phyloP scores from a whole-genome alignment of 2,797 vertebrate species.

The Eulemur mongoz region DNA sequence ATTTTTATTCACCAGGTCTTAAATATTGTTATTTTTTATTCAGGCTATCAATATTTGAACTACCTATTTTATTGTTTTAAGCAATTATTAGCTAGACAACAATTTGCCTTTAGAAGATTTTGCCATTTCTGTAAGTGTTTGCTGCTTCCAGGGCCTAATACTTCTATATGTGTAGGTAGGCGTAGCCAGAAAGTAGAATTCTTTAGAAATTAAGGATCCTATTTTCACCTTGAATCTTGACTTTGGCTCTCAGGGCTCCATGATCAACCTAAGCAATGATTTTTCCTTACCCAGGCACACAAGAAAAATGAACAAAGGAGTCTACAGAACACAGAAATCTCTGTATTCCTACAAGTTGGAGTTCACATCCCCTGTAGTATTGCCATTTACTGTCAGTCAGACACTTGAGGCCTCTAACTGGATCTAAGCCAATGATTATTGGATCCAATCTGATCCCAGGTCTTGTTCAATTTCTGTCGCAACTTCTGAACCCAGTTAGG shows the following conservation, averaged over 20 bases:
- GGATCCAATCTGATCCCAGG: not conserved
- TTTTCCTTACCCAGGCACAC: not conserved
- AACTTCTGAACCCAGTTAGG: not conserved
- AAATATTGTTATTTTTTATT: not conserved
- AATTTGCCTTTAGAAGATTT: not conserved
- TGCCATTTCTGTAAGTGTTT: not conserved
- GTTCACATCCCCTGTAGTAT: not conserved
- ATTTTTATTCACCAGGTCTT: not conserved
- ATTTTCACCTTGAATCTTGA: not conserved
- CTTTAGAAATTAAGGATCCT: not conserved
- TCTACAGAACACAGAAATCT: not conserved
- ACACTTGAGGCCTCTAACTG: not conserved
- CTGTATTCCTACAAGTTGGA: not conserved
- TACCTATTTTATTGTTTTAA: not conserved
- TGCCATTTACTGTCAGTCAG: not conserved
- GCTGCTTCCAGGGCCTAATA: not conserved
- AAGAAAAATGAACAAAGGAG: not conserved
- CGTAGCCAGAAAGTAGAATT: not conserved
- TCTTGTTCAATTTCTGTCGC: not conserved
- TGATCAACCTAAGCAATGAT: not conserved
- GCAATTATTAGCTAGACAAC: not conserved
- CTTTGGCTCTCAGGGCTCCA: not conserved
- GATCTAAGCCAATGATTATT: not conserved
- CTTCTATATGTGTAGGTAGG: not conserved
- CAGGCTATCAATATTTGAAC: not conserved